These are phyloP conservation scores for Falco punctatus DNA, from an alignment of 2,113 vertebrate genomes.

Conservation along the genomic window DNA sequence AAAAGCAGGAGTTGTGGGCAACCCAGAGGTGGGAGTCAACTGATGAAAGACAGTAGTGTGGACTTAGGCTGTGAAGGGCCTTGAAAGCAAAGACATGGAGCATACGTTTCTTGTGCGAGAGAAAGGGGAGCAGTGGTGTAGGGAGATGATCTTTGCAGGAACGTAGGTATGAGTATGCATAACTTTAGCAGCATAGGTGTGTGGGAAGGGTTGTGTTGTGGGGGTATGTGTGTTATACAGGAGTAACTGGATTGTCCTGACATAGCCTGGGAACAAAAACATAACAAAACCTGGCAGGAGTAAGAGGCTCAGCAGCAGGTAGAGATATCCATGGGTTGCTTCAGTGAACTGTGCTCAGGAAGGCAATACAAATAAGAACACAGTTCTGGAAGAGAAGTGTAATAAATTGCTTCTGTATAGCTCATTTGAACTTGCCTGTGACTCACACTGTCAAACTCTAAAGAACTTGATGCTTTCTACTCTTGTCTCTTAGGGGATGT, in stretches of 20 bases:
- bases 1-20: background rate
- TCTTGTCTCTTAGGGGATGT: background rate
- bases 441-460: background rate
- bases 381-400: background rate
- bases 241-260: background rate
- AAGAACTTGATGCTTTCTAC: background rate
- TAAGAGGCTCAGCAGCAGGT: background rate
- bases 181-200: background rate
- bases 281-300: background rate
- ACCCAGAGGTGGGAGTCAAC: background rate
- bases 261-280: background rate
- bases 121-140: background rate
- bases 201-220: background rate
- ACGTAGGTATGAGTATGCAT: accelerated
- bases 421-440: background rate
- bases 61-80: background rate
- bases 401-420: background rate
- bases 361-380: background rate
- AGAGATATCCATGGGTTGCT: background rate
- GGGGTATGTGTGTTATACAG: background rate
- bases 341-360: background rate
- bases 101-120: background rate
- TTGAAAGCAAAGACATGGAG: background rate
- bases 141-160: background rate
- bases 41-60: background rate